Evolutionary conservation across 2,797 vertebrate species (phyloP), one percentile per base, ranked within the genome.

Genomic region (Eulemur coronatus): DNA sequence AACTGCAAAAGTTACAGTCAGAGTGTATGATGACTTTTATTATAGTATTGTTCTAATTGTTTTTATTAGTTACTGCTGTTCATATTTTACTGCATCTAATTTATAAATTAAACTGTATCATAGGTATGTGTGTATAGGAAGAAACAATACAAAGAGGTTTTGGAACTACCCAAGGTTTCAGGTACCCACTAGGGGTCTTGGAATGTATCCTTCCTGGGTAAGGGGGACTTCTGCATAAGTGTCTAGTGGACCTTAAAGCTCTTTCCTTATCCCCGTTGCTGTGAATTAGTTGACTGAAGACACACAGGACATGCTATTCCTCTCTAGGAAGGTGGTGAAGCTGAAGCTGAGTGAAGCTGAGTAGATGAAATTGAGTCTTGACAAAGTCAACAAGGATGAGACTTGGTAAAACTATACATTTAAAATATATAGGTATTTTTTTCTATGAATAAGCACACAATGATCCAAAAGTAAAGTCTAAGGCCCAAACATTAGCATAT

Each of bases 221-320:
- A 76, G 10, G 30, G 1, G 20, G 4, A 50, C 46, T 50, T 50
- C 1, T 1, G 73, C 1, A 38, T 43, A 84, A 20, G 6, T 50
- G 20, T 52, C 26, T 46, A 17, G 7, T 26, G 28, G 11, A 2
- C 5, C 10, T 24, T 48, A 11, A 50, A 12, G 20, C 11, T 70
- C 30, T 82, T 78, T 88, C 18, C 1, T 84, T 70, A 59, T 30
- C 30, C 41, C 52, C 1, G 2, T 59, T 35, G 55, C 38, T 30
- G 48, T 72, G 43, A 76, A 70, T 63, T 18, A 18, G 38, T 35
- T 92, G 7, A 69, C 24, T 41, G 14, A 55, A 67, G 50, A 63
- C 1, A 43, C 1, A 41, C 4, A 20, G 41, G n/a, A 11, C 6
- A 8, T n/a, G 10, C 6, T 10, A 0, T 65, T 26, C 6, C 22